A percentile compares a stretch with the other conserved stretches of the same genome.
Conservation (phyloP, 1,140 invertebrate species). For the Solenopsis invicta region DNA sequence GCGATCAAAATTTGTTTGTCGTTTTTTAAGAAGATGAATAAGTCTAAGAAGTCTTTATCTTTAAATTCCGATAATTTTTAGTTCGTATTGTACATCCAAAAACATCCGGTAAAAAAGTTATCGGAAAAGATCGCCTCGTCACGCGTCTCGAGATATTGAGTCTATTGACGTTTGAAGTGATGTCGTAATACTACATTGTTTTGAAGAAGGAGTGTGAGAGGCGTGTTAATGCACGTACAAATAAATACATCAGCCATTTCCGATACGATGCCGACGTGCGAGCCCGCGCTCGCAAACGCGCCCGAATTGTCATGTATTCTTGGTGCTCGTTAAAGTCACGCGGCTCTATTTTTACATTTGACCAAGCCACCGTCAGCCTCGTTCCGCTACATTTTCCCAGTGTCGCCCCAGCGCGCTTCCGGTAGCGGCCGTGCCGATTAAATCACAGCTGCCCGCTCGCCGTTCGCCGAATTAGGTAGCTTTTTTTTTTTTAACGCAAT, state of each 20-base stretch:
- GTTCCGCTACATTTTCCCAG: slow-evolving; percentile 38
- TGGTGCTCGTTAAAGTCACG: slow-evolving; percentile 70
- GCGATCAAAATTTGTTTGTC: no score
- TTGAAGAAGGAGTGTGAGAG: background rate
- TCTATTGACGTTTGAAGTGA: background rate
- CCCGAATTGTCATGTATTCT: slow-evolving; percentile 58
- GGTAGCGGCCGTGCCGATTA: slow-evolving; percentile 10
- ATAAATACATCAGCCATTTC: slow-evolving; percentile 33
- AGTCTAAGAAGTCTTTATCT: no score
- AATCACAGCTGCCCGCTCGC: slow-evolving; percentile 24
- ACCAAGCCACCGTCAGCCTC: background rate
- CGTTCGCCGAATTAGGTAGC: background rate
- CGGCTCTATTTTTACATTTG: slow-evolving; percentile 72
- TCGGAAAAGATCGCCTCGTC: background rate
- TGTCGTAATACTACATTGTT: slow-evolving; percentile 2
- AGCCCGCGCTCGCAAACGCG: background rate
- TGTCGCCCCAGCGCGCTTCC: slow-evolving; percentile 36
- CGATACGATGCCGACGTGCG: background rate
- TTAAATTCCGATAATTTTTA: no score
- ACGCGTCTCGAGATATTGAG: background rate
- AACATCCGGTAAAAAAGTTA: background rate
- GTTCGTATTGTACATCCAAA: no score
- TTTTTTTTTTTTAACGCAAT: slow-evolving; percentile 34
- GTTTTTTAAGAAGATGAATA: no score
- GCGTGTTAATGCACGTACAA: slow-evolving; percentile 18